phyloP scores from a whole-genome alignment of 2,113 vertebrate species.

The Cyprinodon variegatus region DNA sequence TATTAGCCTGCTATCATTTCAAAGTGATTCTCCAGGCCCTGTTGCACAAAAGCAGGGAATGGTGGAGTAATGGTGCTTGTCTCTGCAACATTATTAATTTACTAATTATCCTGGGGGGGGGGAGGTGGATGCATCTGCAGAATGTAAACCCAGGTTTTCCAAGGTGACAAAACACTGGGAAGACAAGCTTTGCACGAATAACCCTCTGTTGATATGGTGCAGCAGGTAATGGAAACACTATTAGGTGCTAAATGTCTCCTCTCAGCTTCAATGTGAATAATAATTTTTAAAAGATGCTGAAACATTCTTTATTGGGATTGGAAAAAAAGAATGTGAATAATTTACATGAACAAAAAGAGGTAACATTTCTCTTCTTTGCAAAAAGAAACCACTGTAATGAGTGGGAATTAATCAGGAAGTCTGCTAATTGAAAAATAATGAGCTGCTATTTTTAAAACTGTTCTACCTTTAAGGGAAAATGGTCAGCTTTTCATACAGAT shows the following conservation, averaged over 20 bases:
- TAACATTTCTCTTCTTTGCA: background rate
- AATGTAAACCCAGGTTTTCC: background rate
- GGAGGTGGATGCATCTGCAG: background rate
- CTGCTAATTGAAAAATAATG: slow-evolving; percentile 1
- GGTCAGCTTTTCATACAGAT: background rate
- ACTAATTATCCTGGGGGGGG: slow-evolving; percentile 19
- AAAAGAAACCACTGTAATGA: background rate
- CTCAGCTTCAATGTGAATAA: background rate
- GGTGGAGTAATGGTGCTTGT: background rate
- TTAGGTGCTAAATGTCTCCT: background rate
- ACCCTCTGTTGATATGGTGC: background rate
- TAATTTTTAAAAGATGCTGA: background rate
- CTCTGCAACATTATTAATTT: slow-evolving; percentile 27
- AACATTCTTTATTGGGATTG: too few relatives aligned
- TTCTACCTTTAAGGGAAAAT: background rate
- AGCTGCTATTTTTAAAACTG: slow-evolving; percentile 5
- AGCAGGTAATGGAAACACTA: slow-evolving; percentile 6
- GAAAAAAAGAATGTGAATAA: background rate
- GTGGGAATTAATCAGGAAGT: background rate
- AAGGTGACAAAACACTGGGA: slow-evolving; percentile 1
- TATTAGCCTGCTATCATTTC: fast-evolving
- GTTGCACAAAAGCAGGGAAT: slow-evolving; percentile 7
- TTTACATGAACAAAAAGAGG: background rate
- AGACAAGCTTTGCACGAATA: background rate
- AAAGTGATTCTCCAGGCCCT: slow-evolving; percentile 5